A percentile compares a stretch with the other conserved stretches of the same genome.
Conservation (phyloP, 2,797 vertebrate species). For the Sebastes steindachneri region DNA sequence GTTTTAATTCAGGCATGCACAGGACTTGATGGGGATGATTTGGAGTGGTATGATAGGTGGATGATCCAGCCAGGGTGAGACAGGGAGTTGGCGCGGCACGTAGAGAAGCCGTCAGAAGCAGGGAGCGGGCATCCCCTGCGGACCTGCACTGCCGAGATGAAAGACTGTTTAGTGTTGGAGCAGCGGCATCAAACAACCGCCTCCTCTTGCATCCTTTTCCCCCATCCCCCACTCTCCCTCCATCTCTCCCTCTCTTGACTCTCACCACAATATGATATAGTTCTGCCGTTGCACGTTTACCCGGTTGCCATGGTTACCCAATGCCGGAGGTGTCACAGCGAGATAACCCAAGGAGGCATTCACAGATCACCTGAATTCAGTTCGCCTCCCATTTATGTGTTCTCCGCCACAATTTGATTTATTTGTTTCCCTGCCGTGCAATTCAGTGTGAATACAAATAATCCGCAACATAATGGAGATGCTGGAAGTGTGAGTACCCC, state of each 20-base stretch:
- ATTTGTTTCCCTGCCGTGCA: slow-evolving; percentile 72
- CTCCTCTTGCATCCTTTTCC: slow-evolving; percentile 76
- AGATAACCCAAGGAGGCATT: slow-evolving; percentile 83
- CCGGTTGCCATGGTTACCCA: slow-evolving; percentile 82
- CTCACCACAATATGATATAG: slow-evolving; percentile 80
- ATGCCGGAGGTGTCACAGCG: slow-evolving; percentile 77
- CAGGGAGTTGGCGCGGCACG: slow-evolving; percentile 68
- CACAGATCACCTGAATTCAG: slow-evolving; percentile 82
- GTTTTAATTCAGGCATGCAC: slow-evolving; percentile 68
- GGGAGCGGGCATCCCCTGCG: slow-evolving; percentile 77
- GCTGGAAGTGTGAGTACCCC: slow-evolving; percentile 58
- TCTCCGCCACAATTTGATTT: slow-evolving; percentile 73
- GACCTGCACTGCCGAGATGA: slow-evolving; percentile 81
- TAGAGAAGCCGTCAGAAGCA: slow-evolving; percentile 77
- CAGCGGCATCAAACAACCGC: slow-evolving; percentile 82
- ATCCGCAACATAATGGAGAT: slow-evolving; percentile 69
- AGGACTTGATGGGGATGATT: slow-evolving; percentile 62
- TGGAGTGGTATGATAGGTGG: slow-evolving; percentile 69
- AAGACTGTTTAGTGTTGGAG: slow-evolving; percentile 82
- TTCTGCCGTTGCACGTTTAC: slow-evolving; percentile 82
- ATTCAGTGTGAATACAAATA: slow-evolving; percentile 78
- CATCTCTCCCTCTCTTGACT: slow-evolving; percentile 63
- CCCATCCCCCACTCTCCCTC: slow-evolving; percentile 73
- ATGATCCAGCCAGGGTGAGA: slow-evolving; percentile 70
- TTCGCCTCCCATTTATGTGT: slow-evolving; percentile 68